A percentile compares a stretch with the other conserved stretches of the same genome.
Conservation (phyloP, 2,797 vertebrate species). For the Microcaecilia unicolor region DNA sequence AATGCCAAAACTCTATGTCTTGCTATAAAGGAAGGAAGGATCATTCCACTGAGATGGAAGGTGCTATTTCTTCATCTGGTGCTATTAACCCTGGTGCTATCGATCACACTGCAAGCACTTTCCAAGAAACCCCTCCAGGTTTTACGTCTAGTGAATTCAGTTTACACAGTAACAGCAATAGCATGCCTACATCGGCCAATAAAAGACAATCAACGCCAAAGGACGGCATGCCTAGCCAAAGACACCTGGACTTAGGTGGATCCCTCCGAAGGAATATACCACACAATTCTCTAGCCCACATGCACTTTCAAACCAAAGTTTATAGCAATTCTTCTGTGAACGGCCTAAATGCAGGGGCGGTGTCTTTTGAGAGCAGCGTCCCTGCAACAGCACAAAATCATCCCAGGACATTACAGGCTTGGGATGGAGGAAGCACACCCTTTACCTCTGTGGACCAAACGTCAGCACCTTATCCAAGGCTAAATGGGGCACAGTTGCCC, state of each 20-base stretch:
- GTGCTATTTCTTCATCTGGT: conserved; percentile 64
- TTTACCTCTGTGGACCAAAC: conserved; percentile 66
- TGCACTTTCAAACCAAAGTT: conserved; percentile 76
- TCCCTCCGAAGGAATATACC: conserved; percentile 67
- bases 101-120: conserved; percentile 57
- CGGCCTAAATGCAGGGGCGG: conserved; percentile 45
- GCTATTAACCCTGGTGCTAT: conserved; percentile 47
- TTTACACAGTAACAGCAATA: conserved; percentile 61
- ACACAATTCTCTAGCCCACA: conserved; percentile 66
- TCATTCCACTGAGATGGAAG: conserved; percentile 58
- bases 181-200: conserved; percentile 50
- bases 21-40: conserved; percentile 59
- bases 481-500: conserved; percentile 59
- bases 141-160: conserved; percentile 53
- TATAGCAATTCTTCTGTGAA: conserved; percentile 53
- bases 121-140: conserved; percentile 66
- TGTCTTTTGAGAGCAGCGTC: conserved; percentile 68
- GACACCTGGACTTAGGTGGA: conserved; percentile 64
- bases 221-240: conserved; percentile 52
- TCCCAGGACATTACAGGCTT: conserved; percentile 63
- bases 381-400: conserved; percentile 35
- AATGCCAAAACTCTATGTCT: conserved; percentile 40
- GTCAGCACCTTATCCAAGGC: conserved; percentile 56
- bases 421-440: conserved; percentile 71
- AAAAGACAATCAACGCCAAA: conserved; percentile 66